These are phyloP conservation scores for Pogonophryne albipinna DNA, from an alignment of 2,797 vertebrate species.

Conservation along the genomic window DNA sequence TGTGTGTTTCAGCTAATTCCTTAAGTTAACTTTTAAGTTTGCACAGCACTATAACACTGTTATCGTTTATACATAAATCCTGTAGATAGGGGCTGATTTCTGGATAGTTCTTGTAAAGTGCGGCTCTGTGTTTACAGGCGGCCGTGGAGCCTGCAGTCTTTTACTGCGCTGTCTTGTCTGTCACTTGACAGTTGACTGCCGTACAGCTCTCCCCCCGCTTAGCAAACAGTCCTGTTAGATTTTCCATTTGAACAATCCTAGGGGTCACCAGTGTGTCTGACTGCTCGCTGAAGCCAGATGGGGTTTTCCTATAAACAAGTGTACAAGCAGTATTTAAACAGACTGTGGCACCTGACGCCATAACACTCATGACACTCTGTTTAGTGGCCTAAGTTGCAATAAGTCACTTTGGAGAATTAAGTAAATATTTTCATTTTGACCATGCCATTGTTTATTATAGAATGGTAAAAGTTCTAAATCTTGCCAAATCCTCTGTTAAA, in stretches of 20 bases:
- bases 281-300: constrained; percentile 95
- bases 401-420: constrained; percentile 98
- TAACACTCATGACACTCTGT: constrained; percentile 97
- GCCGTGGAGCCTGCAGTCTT: constrained; percentile 83
- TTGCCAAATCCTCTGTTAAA: constrained; percentile 97
- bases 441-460: constrained; percentile 99
- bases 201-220: constrained; percentile 87
- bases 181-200: constrained; percentile 94
- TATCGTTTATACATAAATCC: constrained; percentile 68
- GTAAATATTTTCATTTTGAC: constrained; percentile 99
- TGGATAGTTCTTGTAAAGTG: constrained; percentile 81
- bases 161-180: constrained; percentile 90
- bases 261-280: constrained; percentile 93
- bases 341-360: constrained; percentile 98
- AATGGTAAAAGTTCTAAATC: constrained; percentile 96
- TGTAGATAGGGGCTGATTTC: constrained; percentile 63
- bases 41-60: constrained; percentile 44
- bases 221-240: constrained; percentile 97
- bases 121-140: constrained; percentile 81
- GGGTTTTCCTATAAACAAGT: constrained; percentile 99
- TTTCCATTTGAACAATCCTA: constrained; percentile 93
- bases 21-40: constrained; percentile 41
- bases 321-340: constrained; percentile 97
- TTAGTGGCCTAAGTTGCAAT: constrained; percentile 98
- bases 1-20: constrained; percentile 36